Evolutionary conservation across 2,113 vertebrate species (phyloP), one percentile per base, ranked within the genome.

Genomic region (Potamarius usumacintae): DNA sequence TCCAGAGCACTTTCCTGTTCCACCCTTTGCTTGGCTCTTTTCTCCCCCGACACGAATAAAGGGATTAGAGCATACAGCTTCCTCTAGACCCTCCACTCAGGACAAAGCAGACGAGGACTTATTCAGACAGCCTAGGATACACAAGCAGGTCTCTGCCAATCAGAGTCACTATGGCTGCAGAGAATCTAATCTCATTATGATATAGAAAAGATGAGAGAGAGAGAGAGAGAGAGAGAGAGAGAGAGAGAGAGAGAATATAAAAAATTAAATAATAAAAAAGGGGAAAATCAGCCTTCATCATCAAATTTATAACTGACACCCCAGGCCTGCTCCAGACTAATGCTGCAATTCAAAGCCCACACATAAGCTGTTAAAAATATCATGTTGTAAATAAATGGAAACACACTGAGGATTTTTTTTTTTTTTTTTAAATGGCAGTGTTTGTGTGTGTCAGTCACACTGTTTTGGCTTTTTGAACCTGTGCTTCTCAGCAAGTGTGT

Each of bases 61-160:
- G 96, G 98, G 98, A 99, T 99, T 99, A 99, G 96, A 95, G 96
- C 87, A 93, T 96, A 96, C 95, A 94, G 97, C 97, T 99, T 99
- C 98, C 97, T 97, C 96, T 95, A 96, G 96, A 95, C 96, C 97
- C 96, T 96, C 96, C 95, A 96, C 84, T 94, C 90, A 83, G 93
- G 95, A 99, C 97, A 99, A 99, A 98, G 95, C 97, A 94, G 93
- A 90, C 90, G 55, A 92, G 96, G 94, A 97, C 95, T 97, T 97
- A 97, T 96, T 97, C 96, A 97, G 95, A 96, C 97, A 96, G 95
- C 95, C 96, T 96, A 96, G 98, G 97, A 99, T 97, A 97, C 97
- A 97, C 97, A 96, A 96, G 96, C 97, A 97, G 97, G 96, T 96
- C 96, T 96, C 96, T 97, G 97, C 97, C 98, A 98, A 94, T 98